These are phyloP conservation scores for Nebria ingens DNA, from an alignment of 1,140 invertebrate species.

Conservation along the genomic window DNA sequence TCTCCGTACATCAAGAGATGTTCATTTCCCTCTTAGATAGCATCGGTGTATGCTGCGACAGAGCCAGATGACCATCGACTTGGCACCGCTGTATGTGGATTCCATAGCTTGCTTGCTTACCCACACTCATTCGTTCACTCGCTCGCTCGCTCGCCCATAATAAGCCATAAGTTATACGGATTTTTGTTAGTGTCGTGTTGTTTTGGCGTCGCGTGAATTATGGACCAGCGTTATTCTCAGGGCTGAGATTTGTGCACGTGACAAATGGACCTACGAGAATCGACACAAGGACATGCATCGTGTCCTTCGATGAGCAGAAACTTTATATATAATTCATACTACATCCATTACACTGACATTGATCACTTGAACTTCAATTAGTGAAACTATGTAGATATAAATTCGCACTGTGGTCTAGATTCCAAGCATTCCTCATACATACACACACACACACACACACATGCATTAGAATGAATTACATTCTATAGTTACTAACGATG, in stretches of 20 bases:
- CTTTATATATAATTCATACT: no score
- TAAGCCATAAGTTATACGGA: conserved; percentile 33
- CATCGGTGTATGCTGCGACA: background rate
- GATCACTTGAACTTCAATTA: no score
- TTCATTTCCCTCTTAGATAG: background rate
- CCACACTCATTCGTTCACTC: conserved; percentile 3
- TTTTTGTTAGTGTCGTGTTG: conserved; percentile 32
- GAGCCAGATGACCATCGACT: background rate
- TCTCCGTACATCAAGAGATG: no score
- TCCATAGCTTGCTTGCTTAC: background rate
- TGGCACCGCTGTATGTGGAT: background rate
- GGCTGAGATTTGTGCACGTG: conserved; percentile 25
- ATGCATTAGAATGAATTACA: no score
- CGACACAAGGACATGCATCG: no score
- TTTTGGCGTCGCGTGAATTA: conserved; percentile 34
- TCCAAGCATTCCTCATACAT: no score
- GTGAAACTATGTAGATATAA: no score
- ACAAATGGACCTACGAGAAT: conserved; percentile 28
- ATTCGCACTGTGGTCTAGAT: no score
- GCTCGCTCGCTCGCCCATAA: conserved; percentile 23
- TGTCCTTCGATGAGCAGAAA: no score
- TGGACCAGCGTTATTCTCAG: conserved; percentile 29
- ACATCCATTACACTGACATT: no score
- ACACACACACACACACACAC: no score
- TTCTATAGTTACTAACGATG: no score